A percentile compares a stretch with the other conserved stretches of the same genome.
Conservation (phyloP, 2,113 vertebrate genomes). For the Natator depressus region DNA sequence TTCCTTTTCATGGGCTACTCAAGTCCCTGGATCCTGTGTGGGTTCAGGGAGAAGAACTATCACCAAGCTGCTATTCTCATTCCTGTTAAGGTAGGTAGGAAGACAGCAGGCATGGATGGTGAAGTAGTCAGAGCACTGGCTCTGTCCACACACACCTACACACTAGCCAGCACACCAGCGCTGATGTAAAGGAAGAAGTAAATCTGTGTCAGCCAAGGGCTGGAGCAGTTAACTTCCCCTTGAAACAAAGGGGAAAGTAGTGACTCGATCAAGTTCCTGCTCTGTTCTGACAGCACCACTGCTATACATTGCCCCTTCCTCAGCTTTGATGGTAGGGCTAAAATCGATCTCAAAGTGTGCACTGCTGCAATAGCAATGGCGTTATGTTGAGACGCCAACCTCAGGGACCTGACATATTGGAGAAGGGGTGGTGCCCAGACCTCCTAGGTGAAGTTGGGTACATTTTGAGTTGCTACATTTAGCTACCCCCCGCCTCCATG, state of each 20-base stretch:
- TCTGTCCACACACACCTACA: too few species aligned
- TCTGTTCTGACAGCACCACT: background rate
- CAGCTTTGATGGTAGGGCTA: background rate
- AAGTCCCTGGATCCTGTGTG: background rate
- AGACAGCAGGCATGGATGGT: background rate
- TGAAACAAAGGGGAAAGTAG: background rate
- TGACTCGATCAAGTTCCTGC: background rate
- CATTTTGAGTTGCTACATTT: background rate
- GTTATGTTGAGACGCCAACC: background rate
- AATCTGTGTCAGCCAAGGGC: background rate
- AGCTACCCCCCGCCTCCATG: background rate
- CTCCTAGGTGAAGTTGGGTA: fast-evolving
- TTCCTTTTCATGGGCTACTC: background rate
- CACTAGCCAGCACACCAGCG: background rate
- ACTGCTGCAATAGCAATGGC: background rate
- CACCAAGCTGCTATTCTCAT: background rate
- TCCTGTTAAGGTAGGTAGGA: background rate
- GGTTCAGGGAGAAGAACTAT: background rate
- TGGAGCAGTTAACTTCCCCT: background rate
- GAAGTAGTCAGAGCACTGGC: background rate
- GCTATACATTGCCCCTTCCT: background rate
- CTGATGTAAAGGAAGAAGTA: background rate
- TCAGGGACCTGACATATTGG: background rate
- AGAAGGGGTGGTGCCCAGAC: fast-evolving
- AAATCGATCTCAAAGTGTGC: background rate